Percentiles rank a stretch among this genome's conserved stretches.
phyloP scores from a whole-genome alignment of 1,140 invertebrate species.

The Delia radicum region DNA sequence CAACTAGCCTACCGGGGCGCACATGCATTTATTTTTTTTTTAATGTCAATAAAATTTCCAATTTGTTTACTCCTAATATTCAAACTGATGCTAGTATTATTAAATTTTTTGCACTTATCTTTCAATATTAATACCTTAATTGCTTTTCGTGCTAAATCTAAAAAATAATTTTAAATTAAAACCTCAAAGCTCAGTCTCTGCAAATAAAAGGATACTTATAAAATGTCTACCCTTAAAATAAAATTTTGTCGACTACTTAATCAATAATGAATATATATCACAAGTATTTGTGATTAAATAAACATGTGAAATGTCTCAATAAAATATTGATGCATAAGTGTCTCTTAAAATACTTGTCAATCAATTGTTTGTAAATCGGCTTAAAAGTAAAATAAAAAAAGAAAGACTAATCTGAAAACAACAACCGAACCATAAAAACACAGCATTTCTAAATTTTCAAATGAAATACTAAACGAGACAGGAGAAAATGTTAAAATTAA shows the following conservation, averaged over 20 bases:
- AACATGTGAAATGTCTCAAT: neutral
- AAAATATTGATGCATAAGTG: slow-evolving; percentile 1
- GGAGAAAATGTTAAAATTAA: slow-evolving; percentile 1
- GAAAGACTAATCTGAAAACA: neutral
- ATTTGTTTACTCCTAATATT: no score
- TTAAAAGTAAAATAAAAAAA: neutral
- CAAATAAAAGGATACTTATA: neutral
- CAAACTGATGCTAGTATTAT: no score
- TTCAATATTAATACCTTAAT: no score
- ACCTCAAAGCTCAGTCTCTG: no score
- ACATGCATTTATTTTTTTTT: no score
- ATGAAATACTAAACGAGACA: slow-evolving; percentile 1
- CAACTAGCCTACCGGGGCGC: no score
- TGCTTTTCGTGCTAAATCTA: no score
- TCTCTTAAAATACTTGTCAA: slow-evolving; percentile 3
- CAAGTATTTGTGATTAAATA: neutral
- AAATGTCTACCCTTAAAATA: neutral
- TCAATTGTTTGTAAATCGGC: slow-evolving; percentile 17
- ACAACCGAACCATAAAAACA: neutral
- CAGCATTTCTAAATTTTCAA: neutral
- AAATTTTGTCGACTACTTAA: neutral
- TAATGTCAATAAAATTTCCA: no score
- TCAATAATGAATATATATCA: neutral
- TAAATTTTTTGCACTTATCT: no score
- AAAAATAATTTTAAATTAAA: no score